Evolutionary conservation across 2,888 invertebrate species (phyloP).

Genomic region (Drosophila barbarae): DNA sequence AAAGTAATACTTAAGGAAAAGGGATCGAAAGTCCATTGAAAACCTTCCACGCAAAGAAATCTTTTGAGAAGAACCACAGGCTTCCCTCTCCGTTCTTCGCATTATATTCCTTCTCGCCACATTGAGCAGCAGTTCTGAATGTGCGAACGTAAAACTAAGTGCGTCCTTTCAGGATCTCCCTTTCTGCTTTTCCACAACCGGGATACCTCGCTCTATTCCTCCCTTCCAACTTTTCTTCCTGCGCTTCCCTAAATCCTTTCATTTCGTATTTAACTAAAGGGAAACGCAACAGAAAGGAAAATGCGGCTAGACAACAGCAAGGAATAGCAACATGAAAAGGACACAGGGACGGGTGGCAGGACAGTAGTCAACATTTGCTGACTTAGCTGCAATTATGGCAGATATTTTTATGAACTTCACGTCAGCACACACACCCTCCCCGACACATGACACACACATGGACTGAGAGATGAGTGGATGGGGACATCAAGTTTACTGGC

Average conservation of each 20-base stretch:
- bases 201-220: conserved; percentile 6
- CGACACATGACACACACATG: conserved; percentile 30
- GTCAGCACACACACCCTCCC: not conserved
- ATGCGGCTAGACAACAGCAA: conserved; percentile 21
- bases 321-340: conserved; percentile 22
- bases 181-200: conserved; percentile 18
- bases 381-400: conserved; percentile 66
- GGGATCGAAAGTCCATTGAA: not conserved
- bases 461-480: conserved; percentile 3
- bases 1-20: not conserved
- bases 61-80: not conserved
- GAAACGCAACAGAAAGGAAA: conserved; percentile 40
- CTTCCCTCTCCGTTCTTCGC: not conserved
- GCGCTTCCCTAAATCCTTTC: conserved; percentile 58
- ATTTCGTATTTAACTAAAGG: conserved; percentile 53
- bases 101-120: conserved; percentile 37
- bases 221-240: conserved; percentile 42
- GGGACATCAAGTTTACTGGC: conserved; percentile 18
- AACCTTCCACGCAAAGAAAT: not conserved
- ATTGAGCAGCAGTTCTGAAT: conserved; percentile 51
- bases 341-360: conserved; percentile 5
- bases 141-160: conserved; percentile 51
- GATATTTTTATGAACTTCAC: conserved; percentile 62
- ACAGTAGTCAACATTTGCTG: conserved; percentile 59
- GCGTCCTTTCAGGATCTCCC: conserved; percentile 40